phyloP scores from a whole-genome alignment of 2,888 invertebrate species.

The Gortyna flavago region DNA sequence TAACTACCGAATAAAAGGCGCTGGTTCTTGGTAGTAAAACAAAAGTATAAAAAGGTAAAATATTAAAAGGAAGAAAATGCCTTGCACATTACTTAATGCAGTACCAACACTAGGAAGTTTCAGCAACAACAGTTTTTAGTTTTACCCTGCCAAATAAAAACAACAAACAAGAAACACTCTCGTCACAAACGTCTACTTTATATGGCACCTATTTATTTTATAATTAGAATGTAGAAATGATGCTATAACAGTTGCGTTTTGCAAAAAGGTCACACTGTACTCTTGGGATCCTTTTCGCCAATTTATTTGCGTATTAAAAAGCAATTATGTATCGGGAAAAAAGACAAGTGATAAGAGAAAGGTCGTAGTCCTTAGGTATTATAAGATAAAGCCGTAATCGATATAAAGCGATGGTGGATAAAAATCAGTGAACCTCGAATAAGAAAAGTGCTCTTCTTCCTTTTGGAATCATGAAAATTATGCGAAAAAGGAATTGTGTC shows the following conservation, averaged over 20 bases:
- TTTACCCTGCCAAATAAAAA: conserved; percentile 4
- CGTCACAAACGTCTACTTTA: neutral
- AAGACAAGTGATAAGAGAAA: conserved; percentile 33
- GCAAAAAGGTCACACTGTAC: conserved; percentile 15
- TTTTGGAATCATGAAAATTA: neutral
- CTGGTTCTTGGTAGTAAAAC: too few relatives aligned
- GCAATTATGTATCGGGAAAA: conserved; percentile 30
- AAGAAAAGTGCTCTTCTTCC: neutral
- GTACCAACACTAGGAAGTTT: neutral
- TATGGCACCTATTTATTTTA: conserved; percentile 22
- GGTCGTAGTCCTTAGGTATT: neutral
- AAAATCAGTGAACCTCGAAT: neutral
- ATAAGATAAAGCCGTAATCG: conserved; percentile 9
- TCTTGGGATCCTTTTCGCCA: conserved; percentile 16
- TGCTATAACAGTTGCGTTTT: conserved; percentile 15
- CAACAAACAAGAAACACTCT: neutral
- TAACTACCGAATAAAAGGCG: too few relatives aligned
- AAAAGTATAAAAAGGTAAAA: too few relatives aligned
- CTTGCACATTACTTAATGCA: too few relatives aligned
- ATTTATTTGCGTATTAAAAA: conserved; percentile 37
- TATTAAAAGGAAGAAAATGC: too few relatives aligned
- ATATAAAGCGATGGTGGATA: neutral
- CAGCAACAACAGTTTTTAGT: neutral
- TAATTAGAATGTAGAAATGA: conserved; percentile 16
- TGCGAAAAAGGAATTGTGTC: conserved; percentile 5